Base-by-base conservation (phyloP, 37 sponge, comb jelly and placozoan species). In the Ianthella basta region DNA sequence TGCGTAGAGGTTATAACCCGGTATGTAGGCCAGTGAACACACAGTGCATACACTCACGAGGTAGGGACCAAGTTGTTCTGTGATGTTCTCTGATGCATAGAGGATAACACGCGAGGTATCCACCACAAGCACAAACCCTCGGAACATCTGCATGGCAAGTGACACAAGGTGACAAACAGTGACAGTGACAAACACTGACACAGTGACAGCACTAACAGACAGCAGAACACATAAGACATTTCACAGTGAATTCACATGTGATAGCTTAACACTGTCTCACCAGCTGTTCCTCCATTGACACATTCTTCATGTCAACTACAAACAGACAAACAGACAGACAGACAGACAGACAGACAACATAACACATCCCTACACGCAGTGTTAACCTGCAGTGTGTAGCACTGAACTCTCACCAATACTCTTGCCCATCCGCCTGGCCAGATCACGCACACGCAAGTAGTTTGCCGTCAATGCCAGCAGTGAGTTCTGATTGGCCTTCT, bases 11-110 rank as follows among this genome's bases (percentile, higher is more conserved):
- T n/a, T n/a, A n/a, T n/a, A n/a, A n/a, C n/a, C n/a, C n/a, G n/a
- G n/a, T n/a, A n/a, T n/a, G n/a, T n/a, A n/a, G n/a, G n/a, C n/a
- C n/a, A n/a, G n/a, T n/a, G n/a, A n/a, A n/a, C n/a, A n/a, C n/a
- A n/a, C n/a, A n/a, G n/a, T n/a, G n/a, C n/a, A n/a, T n/a, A n/a
- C 18, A 75, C 78, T 75, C 78, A 75, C 78, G 24, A 75, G 54
- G 1, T n/a, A 40, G 3, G 78, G 78, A 4, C 78, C 78, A 75
- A 75, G 32, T 19, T 53, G 78, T 10, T 40, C 24, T 4, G 44
- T 50, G 21, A 75, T 75, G 38, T 50, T 75, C 54, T 75, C 24
- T 19, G 78, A 75, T 4, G 78, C 78, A 75, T 23, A 75, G 20
- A 75, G 20, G 25, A 75, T 75, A 23, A 40, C 1, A 3, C 38